These are phyloP conservation scores for Periophthalmus magnuspinnatus DNA, from an alignment of 2,797 vertebrate species.

Conservation along the genomic window DNA sequence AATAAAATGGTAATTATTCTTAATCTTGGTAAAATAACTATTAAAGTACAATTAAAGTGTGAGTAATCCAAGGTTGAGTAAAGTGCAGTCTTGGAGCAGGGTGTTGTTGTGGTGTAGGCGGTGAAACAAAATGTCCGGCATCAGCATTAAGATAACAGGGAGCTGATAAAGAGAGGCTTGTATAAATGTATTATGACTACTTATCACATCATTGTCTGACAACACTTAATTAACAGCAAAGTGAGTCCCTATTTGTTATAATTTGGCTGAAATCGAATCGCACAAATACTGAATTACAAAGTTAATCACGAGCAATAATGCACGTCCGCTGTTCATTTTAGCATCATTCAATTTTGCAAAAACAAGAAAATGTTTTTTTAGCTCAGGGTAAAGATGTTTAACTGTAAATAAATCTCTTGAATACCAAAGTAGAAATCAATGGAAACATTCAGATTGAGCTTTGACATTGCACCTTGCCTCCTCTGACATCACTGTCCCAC, in stretches of 20 bases:
- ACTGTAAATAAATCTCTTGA: neutral
- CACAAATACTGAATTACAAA: too few relatives aligned
- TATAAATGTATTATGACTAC: conserved; percentile 54
- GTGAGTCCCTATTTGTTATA: conserved; percentile 38
- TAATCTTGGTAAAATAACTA: neutral
- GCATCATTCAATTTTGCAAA: too few relatives aligned
- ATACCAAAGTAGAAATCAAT: neutral
- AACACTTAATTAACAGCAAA: conserved; percentile 22
- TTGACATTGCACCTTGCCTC: neutral
- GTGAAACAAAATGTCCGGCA: conserved; percentile 41
- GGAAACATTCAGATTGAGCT: neutral
- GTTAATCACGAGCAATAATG: neutral
- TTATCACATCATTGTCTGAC: conserved; percentile 29
- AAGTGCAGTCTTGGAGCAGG: conserved; percentile 44
- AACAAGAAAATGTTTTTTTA: too few relatives aligned
- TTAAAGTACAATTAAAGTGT: neutral
- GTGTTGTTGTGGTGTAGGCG: conserved; percentile 38
- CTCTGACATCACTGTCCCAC: neutral
- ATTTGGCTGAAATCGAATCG: neutral
- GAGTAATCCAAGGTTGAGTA: conserved; percentile 26
- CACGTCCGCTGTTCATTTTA: neutral
- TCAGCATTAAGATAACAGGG: conserved; percentile 72
- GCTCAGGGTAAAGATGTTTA: neutral
- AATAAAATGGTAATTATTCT: neutral
- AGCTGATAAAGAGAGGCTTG: conserved; percentile 54